Conservation (phyloP, 1,140 invertebrate species). For the Drosophila takahashii region DNA sequence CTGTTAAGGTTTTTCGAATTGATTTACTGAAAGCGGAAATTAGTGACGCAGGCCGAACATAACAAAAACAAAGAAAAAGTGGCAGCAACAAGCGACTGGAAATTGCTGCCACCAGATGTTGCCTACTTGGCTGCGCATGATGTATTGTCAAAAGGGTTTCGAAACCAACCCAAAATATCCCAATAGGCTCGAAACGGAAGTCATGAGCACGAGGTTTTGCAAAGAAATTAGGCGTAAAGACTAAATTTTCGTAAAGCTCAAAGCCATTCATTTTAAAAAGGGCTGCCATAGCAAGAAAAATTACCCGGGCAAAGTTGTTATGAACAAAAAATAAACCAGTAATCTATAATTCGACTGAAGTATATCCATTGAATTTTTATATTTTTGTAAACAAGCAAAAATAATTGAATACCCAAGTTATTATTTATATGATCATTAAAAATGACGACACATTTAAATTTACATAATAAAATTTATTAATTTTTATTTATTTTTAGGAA, state of each 20-base stretch:
- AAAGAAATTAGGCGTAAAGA: conserved; percentile 82
- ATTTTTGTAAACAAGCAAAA: too few relatives aligned
- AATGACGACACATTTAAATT: too few relatives aligned
- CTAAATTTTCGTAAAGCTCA: conserved; percentile 74
- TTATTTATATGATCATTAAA: neutral
- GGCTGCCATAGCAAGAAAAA: conserved; percentile 68
- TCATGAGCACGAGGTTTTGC: conserved; percentile 14
- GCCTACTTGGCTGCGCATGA: conserved; percentile 75
- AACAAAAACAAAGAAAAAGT: conserved; percentile 18
- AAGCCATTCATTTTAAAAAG: conserved; percentile 77
- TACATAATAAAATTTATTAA: too few relatives aligned
- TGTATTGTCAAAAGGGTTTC: conserved; percentile 63
- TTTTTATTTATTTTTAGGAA: too few relatives aligned
- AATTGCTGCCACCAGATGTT: conserved; percentile 76
- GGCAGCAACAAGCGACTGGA: conserved; percentile 58
- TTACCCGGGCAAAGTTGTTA: conserved; percentile 52
- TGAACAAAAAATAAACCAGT: conserved; percentile 19
- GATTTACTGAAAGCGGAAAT: conserved; percentile 81
- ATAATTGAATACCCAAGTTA: neutral
- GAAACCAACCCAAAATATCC: conserved; percentile 6
- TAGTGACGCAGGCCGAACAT: conserved; percentile 64
- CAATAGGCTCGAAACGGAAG: neutral
- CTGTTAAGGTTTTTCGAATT: conserved; percentile 72
- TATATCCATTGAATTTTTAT: neutral
- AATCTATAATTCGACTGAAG: neutral